Evolutionary conservation across 2,797 vertebrate species (phyloP).

Genomic region (Perodicticus potto): DNA sequence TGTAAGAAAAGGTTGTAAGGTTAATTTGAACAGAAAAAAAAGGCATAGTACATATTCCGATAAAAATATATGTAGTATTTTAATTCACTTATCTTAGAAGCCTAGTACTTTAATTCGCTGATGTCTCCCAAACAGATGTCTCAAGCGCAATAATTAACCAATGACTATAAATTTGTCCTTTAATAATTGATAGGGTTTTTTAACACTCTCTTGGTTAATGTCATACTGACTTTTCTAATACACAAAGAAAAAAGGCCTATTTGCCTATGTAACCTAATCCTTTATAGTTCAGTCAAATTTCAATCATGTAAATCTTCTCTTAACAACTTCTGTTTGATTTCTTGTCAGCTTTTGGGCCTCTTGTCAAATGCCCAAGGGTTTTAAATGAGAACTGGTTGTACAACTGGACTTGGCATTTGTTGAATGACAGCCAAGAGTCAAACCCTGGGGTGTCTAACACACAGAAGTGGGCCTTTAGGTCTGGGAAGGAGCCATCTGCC

Average conservation of each 20-base stretch:
- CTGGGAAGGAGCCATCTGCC: not conserved
- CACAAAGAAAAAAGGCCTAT: not conserved
- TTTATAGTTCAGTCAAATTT: not conserved
- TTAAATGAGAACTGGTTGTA: not conserved
- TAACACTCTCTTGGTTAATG: not conserved
- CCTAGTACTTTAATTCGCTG: not conserved
- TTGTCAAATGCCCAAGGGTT: not conserved
- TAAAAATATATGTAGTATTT: not conserved
- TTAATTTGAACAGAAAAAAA: slow-evolving; percentile 12
- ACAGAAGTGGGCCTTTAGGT: not conserved
- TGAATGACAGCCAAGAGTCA: not conserved
- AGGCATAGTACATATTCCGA: not conserved
- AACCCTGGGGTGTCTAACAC: not conserved
- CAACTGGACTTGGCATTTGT: not conserved
- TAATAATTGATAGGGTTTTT: not conserved
- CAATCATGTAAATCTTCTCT: not conserved
- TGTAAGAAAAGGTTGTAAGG: not conserved
- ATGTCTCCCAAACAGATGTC: not conserved
- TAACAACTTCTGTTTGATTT: not conserved
- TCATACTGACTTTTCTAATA: not conserved
- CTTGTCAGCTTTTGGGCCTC: not conserved
- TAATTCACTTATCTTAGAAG: not conserved
- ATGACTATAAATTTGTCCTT: not conserved
- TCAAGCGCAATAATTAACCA: not conserved
- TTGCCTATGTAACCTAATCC: not conserved